These are phyloP conservation scores for Agriotes lineatus DNA, from an alignment of 2,888 invertebrate genomes.

Conservation along the genomic window DNA sequence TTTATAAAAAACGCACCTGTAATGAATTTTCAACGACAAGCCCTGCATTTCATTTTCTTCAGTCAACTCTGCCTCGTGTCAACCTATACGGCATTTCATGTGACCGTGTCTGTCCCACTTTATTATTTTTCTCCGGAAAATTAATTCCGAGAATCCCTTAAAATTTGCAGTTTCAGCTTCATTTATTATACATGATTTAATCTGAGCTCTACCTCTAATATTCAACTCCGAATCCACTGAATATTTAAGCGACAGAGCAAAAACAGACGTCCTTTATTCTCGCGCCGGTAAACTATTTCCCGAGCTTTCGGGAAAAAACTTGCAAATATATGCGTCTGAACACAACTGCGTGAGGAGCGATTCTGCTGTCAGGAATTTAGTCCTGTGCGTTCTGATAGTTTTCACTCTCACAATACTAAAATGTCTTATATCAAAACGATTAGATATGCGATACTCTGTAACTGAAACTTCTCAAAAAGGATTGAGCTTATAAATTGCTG, in stretches of 20 bases:
- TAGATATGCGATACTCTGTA: background rate
- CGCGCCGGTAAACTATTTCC: background rate
- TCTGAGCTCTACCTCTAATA: constrained; percentile 2
- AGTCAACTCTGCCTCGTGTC: background rate
- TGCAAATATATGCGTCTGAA: background rate
- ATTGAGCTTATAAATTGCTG: constrained; percentile 2
- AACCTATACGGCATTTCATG: background rate
- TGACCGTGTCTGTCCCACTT: background rate
- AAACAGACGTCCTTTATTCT: background rate
- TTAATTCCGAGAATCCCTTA: constrained; percentile 3
- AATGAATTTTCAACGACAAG: too few relatives aligned
- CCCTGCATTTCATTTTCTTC: background rate
- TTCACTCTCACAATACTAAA: too few relatives aligned
- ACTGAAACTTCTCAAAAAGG: background rate
- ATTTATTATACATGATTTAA: constrained; percentile 19
- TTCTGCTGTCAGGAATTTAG: too few relatives aligned
- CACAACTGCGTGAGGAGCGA: too few relatives aligned
- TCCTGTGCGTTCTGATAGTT: too few relatives aligned
- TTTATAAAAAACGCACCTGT: too few relatives aligned
- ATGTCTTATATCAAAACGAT: too few relatives aligned
- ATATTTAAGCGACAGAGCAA: background rate
- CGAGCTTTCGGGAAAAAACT: background rate
- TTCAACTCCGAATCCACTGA: background rate
- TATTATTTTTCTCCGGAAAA: constrained; percentile 7
- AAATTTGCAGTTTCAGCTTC: constrained; percentile 7